Conservation (phyloP, 1,140 invertebrate species). For the Brachionus plicatilis region DNA sequence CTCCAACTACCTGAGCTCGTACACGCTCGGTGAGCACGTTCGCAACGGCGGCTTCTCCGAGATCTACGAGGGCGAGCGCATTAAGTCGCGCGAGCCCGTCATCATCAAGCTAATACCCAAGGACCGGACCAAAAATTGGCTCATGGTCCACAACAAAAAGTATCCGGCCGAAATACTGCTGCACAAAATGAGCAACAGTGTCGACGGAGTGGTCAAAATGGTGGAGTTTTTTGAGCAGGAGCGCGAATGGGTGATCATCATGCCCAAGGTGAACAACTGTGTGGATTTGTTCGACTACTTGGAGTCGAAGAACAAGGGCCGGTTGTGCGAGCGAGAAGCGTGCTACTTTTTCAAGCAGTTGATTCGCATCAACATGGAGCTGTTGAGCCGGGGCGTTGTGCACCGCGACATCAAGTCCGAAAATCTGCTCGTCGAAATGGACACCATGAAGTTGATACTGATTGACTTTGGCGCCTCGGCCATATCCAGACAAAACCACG, state of each 20-base stretch:
- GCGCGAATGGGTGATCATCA: constrained; percentile 21
- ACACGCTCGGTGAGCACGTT: constrained; percentile 11
- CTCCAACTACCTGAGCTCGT: background rate
- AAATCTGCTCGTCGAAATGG: constrained; percentile 39
- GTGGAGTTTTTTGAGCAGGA: constrained; percentile 39
- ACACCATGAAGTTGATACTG: background rate
- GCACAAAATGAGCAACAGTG: constrained; percentile 16
- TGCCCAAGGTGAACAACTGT: constrained; percentile 29
- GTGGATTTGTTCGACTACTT: constrained; percentile 39
- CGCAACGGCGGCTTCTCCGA: constrained; percentile 39
- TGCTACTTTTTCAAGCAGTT: constrained; percentile 36
- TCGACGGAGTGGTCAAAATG: constrained; percentile 28
- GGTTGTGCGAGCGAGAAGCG: constrained; percentile 11
- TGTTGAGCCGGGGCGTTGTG: constrained; percentile 21
- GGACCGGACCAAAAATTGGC: constrained; percentile 40
- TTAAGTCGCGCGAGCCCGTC: background rate
- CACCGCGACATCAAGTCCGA: constrained; percentile 40
- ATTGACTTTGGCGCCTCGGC: constrained; percentile 40
- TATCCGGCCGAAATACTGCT: constrained; percentile 39
- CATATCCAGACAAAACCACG: constrained; percentile 17
- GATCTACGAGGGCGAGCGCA: constrained; percentile 11
- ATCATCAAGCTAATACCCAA: constrained; percentile 39
- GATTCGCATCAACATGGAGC: background rate
- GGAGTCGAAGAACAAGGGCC: background rate
- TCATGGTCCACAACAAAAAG: constrained; percentile 39